These are phyloP conservation scores for Lethocerus indicus DNA, from an alignment of 1,140 invertebrate species.

Conservation along the genomic window DNA sequence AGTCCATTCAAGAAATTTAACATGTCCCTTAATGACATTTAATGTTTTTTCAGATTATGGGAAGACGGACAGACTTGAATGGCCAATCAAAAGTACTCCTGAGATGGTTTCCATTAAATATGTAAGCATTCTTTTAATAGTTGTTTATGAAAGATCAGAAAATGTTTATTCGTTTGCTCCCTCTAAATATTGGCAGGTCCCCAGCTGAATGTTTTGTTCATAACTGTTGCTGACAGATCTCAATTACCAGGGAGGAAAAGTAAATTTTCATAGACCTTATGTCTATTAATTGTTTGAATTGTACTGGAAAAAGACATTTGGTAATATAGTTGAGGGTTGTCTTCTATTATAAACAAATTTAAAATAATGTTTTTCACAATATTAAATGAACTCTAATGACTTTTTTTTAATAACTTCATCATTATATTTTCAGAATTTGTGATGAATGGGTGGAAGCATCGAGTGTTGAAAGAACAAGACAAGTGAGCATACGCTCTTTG, in stretches of 20 bases:
- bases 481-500: conserved; percentile 2
- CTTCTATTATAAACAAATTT: neutral
- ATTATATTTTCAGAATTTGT: neutral
- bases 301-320: neutral
- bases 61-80: conserved; percentile 36
- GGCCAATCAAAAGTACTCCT: conserved; percentile 41
- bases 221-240: neutral
- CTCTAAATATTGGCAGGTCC: neutral
- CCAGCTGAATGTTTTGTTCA: neutral
- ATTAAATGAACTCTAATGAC: neutral
- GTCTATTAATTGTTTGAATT: neutral
- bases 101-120: conserved; percentile 46
- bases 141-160: neutral
- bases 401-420: neutral
- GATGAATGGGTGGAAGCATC: conserved; percentile 8
- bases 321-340: neutral
- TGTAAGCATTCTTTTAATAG: conserved; percentile 35
- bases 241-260: neutral
- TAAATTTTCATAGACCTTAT: neutral
- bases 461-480: conserved; percentile 1
- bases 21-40: too few relatives aligned
- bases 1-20: too few relatives aligned
- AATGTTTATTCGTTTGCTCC: neutral
- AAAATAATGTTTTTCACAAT: neutral
- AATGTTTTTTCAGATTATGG: conserved; percentile 34